Base-by-base conservation (phyloP, 2,797 vertebrate species). In the Cryptoprocta ferox region DNA sequence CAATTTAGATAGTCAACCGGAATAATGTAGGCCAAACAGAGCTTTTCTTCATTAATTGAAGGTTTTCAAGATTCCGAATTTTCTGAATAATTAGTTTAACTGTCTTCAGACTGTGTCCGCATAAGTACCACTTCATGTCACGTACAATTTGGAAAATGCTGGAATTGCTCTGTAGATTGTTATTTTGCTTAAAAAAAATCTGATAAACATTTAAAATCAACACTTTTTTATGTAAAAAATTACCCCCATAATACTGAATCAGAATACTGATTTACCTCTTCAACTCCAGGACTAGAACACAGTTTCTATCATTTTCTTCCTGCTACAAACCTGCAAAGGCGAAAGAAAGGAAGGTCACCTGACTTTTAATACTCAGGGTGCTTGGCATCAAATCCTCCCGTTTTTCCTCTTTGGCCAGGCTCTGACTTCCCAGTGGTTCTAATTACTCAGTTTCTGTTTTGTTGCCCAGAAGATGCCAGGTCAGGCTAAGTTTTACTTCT, bases 21-120 rank as follows among this genome's bases (percentile, higher is more conserved):
- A 94, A 91, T 71, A 93, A 92, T 89, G 66, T 32, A 89, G 53
- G 50, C 48, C 56, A 83, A 95, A 84, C 19, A 85, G 42, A 93
- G 21, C 8, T 68, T 93, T 66, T 68, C 81, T 45, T n/a, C 16
- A 63, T 93, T 88, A 63, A 92, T 85, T 89, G 45, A 61, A 66
- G 5, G 10, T 76, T 92, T 97, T 92, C 30, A 89, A 75, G 56
- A 30, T 15, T 93, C 12, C 88, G 6, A 75, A 50, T 87, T 92
- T 94, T 96, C 53, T 87, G n/a, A 79, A 37, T 89, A 78, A 75
- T 66, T 70, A 10, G 71, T 92, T 92, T 83, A 92, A 68, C 14
- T 53, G 8, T 79, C 53, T 94, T 87, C 37, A 90, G 56, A 50
- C 13, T 78, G 6, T 56, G 13, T 50, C 14, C 88, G 56, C 28